Evolutionary conservation across 2,113 vertebrate genomes (phyloP).

Genomic region (Muntiacus reevesi): DNA sequence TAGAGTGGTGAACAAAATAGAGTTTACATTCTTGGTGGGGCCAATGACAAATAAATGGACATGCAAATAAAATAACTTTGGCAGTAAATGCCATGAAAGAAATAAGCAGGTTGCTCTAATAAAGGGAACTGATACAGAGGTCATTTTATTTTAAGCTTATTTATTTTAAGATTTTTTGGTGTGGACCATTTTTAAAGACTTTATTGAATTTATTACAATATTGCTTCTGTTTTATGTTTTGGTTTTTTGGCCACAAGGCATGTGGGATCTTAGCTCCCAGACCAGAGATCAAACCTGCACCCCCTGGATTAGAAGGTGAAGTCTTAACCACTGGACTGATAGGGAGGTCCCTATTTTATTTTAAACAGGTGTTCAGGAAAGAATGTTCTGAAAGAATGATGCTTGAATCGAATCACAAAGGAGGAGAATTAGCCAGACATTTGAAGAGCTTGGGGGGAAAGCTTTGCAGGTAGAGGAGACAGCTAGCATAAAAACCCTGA

Average conservation of each 20-base stretch:
- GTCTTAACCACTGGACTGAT: background rate
- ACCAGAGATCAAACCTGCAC: background rate
- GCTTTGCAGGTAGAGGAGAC: background rate
- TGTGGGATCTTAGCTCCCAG: background rate
- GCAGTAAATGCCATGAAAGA: background rate
- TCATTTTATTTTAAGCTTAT: background rate
- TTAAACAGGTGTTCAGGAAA: background rate
- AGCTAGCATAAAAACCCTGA: background rate
- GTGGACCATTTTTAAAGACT: background rate
- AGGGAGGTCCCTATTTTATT: background rate
- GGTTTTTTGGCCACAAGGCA: background rate
- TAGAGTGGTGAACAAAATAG: background rate
- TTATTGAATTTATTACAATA: background rate
- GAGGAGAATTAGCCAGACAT: background rate
- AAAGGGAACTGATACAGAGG: background rate
- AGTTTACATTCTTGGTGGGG: background rate
- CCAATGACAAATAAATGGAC: background rate
- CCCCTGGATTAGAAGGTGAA: background rate
- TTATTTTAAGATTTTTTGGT: background rate
- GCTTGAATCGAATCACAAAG: background rate
- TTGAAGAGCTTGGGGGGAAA: background rate
- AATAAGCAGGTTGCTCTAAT: background rate
- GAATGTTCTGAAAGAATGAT: background rate
- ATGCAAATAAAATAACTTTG: background rate
- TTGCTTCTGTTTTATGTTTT: background rate